Evolutionary conservation across 2,113 vertebrate genomes (phyloP).

Genomic region (Crocuta crocuta): DNA sequence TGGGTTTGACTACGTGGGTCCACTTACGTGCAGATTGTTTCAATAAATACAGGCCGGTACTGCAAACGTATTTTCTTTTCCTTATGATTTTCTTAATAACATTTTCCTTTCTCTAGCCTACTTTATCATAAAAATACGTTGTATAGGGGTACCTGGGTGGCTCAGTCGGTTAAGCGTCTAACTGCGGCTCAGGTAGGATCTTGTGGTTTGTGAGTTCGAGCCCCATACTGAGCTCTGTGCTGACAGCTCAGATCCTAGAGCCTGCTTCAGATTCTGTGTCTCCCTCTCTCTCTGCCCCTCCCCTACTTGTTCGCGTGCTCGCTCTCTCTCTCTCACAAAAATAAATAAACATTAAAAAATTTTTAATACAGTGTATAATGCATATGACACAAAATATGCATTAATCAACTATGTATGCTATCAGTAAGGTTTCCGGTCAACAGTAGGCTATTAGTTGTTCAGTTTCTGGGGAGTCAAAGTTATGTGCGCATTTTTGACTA

Average conservation of each 20-base stretch:
- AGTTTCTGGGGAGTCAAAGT: neutral
- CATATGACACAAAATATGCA: neutral
- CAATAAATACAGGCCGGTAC: neutral
- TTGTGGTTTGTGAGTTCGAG: no score
- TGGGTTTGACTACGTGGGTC: neutral
- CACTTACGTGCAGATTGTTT: neutral
- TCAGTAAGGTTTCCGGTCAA: neutral
- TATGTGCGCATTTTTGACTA: neutral
- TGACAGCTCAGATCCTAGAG: no score
- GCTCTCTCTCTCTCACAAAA: no score
- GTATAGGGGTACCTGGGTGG: neutral
- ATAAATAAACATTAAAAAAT: no score
- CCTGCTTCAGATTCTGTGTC: no score
- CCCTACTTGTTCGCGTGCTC: no score
- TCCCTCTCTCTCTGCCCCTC: no score
- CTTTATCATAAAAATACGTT: neutral
- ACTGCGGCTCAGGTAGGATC: no score
- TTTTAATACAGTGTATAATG: neutral
- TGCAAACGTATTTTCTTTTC: neutral
- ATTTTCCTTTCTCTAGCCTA: neutral
- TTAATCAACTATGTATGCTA: neutral
- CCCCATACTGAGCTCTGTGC: no score
- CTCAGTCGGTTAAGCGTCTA: no score
- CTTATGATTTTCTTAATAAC: neutral
- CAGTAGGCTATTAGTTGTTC: neutral